Conservation (phyloP, 2,113 vertebrate species). For the Procavia capensis region DNA sequence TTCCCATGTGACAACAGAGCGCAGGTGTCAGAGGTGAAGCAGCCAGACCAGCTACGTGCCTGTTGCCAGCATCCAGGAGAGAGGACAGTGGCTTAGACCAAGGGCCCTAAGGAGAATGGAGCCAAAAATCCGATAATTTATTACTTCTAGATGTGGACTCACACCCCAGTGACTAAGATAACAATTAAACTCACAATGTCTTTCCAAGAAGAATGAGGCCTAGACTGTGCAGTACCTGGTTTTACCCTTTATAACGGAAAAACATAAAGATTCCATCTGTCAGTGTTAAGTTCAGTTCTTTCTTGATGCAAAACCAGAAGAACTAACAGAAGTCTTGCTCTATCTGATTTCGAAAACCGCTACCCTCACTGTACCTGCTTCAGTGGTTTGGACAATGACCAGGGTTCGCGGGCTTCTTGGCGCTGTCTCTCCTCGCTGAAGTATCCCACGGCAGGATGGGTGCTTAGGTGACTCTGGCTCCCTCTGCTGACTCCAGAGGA, state of each 20-base stretch:
- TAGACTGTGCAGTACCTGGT: background rate
- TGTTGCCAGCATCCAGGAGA: background rate
- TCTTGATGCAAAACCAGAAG: background rate
- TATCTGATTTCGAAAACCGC: constrained; percentile 26
- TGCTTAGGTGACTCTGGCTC: constrained; percentile 64
- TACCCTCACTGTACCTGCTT: background rate
- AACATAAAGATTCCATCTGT: background rate
- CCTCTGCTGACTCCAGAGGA: constrained; percentile 58
- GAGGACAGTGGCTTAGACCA: background rate
- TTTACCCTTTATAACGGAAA: background rate
- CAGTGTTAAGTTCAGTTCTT: background rate
- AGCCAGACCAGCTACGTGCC: background rate
- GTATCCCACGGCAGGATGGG: background rate
- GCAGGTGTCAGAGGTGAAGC: background rate
- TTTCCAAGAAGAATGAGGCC: background rate
- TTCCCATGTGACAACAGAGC: background rate
- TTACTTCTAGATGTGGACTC: background rate
- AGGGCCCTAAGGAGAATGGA: background rate
- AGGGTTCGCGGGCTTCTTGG: background rate
- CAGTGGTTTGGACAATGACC: background rate
- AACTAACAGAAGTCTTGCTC: background rate
- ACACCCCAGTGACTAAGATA: no score
- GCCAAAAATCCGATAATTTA: background rate
- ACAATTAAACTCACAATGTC: background rate
- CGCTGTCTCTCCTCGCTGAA: background rate